Evolutionary conservation across 1,140 invertebrate species (phyloP).

Genomic region (Lysiphlebus fabarum): DNA sequence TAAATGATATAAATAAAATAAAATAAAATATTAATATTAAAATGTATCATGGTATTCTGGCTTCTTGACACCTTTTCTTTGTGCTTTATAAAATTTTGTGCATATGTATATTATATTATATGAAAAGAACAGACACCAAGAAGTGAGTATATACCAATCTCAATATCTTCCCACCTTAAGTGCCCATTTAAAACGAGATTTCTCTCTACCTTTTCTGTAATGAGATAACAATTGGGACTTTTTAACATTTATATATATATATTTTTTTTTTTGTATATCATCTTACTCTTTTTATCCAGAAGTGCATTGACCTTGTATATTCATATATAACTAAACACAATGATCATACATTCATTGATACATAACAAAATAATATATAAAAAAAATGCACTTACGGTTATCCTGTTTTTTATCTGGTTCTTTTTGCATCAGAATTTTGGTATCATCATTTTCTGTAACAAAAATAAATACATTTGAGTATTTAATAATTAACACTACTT

Average conservation of each 20-base stretch:
- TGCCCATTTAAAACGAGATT: slow-evolving; percentile 10
- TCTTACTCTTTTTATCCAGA: too few relatives aligned
- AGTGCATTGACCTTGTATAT: too few relatives aligned
- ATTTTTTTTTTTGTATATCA: not conserved
- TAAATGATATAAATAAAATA: slow-evolving; percentile 4
- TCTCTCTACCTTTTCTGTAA: not conserved
- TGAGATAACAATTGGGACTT: slow-evolving; percentile 1
- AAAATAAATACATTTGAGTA: slow-evolving; percentile 9
- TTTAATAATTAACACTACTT: too few relatives aligned
- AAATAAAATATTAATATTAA: too few relatives aligned
- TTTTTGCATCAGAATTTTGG: slow-evolving; percentile 25
- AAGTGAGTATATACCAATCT: slow-evolving; percentile 12
- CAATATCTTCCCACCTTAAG: slow-evolving; percentile 20
- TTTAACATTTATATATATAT: slow-evolving; percentile 2
- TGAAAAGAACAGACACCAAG: not conserved
- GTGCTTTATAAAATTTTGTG: too few relatives aligned
- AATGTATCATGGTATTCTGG: too few relatives aligned
- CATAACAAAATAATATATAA: slow-evolving; percentile 4
- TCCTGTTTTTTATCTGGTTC: slow-evolving; percentile 32
- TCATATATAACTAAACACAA: too few relatives aligned
- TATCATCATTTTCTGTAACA: slow-evolving; percentile 21
- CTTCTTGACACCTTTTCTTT: too few relatives aligned
- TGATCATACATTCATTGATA: too few relatives aligned
- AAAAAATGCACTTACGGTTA: slow-evolving; percentile 34
- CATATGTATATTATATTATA: too few relatives aligned